phyloP scores from a whole-genome alignment of 2,888 invertebrate genomes.

The Lasioglossum leucozonium region DNA sequence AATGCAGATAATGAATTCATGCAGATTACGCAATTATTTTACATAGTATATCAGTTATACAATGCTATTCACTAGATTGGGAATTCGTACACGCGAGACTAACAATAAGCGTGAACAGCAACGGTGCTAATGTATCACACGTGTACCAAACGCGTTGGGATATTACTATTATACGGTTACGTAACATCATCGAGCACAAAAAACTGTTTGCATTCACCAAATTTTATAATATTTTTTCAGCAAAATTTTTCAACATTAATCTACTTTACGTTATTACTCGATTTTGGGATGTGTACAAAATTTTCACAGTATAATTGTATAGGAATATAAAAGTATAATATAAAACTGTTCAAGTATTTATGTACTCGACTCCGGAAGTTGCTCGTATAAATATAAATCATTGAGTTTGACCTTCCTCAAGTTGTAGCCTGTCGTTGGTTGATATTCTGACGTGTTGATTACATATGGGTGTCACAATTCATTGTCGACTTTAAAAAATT shows the following conservation, averaged over 20 bases:
- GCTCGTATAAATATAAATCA: not conserved
- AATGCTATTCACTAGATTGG: not conserved
- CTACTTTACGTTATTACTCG: not conserved
- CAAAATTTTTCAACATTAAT: not conserved
- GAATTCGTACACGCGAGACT: not conserved
- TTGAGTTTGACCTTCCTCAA: constrained; percentile 1
- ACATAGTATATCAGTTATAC: not conserved
- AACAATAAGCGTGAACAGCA: not conserved
- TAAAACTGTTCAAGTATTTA: not conserved
- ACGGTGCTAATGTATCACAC: not conserved
- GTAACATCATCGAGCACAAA: not conserved
- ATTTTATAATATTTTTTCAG: not conserved
- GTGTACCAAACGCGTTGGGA: not conserved
- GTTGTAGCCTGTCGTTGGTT: not conserved
- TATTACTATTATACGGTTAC: not conserved
- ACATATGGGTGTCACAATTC: not conserved
- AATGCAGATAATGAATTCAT: too few relatives aligned
- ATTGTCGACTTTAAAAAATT: not conserved
- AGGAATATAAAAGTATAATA: not conserved
- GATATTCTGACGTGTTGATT: not conserved
- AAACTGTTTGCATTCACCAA: not conserved
- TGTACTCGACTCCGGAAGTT: not conserved
- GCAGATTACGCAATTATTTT: not conserved
- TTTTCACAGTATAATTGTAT: not conserved
- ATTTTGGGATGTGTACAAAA: not conserved